Base-by-base conservation (phyloP, 2,113 vertebrate species). In the Melanerpes formicivorus region DNA sequence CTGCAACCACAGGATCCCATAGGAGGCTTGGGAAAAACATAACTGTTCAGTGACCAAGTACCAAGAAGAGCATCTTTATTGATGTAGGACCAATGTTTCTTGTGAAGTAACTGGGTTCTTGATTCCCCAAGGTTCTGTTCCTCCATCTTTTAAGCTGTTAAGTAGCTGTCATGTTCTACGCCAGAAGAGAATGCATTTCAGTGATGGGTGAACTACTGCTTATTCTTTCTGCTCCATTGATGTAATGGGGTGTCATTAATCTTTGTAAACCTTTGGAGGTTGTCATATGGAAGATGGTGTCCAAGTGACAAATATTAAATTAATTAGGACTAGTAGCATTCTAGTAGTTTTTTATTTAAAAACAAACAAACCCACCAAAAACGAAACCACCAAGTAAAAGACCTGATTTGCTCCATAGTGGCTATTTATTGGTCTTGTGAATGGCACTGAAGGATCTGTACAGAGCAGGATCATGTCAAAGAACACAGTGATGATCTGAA, bases 271-370 rank as follows among this genome's bases (percentile, higher is more conserved):
- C 82, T 78, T 93, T 93, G 73, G 91, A 93, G 70, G 52, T 72
- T 93, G 69, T 92, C 80, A 71, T 88, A 70, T 69, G 50, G 63
- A 70, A 91, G 66, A 94, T 59, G 77, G 71, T 90, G 80, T 71
- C 90, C 80, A 73, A 92, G 71, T 93, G 90, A 91, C 76, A 93
- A 90, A 91, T 96, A 96, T 90, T 90, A 88, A 93, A 93, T 93
- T 90, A 93, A 93, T 92, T 90, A 91, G 50, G 58, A 88, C 50
- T 62, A 58, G 87, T 54, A 93, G 65, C 46, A 66, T 88, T 84
- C n/a, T 72, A 34, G 34, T 34, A 34, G 15, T 13, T 34, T 72
- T n/a, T n/a, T 48, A 34, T 25, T 48, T 34, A 71, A 29, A 42
- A 4, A 23, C 22, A 52, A 52, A 25, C 50, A 52, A 52, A 52